Percentiles rank a stretch among this genome's conserved stretches.
These are phyloP conservation scores for Caenorhabditis macrosperma DNA, from an alignment of 2,888 invertebrate species.

Conservation along the genomic window DNA sequence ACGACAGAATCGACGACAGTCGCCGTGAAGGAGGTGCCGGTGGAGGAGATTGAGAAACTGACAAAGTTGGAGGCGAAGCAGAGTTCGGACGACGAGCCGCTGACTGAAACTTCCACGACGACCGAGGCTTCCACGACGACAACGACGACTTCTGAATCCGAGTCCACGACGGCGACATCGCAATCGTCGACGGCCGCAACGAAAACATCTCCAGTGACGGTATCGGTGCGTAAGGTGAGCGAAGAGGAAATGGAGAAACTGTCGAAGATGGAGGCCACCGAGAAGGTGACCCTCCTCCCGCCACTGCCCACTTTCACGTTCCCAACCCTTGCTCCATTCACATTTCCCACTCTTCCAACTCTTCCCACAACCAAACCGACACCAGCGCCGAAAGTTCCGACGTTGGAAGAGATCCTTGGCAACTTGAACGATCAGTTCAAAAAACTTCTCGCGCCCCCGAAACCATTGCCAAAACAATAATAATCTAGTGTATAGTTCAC, in stretches of 20 bases:
- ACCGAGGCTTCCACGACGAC: conserved; percentile 8
- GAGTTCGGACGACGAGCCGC: conserved; percentile 23
- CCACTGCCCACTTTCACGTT: conserved; percentile 52
- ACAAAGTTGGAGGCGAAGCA: conserved; percentile 37
- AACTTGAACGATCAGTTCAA: conserved; percentile 59
- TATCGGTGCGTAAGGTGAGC: conserved; percentile 26
- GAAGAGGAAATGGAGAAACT: conserved; percentile 50
- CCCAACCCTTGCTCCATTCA: conserved; percentile 56
- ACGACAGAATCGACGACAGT: conserved; percentile 41
- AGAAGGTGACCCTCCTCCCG: conserved; percentile 50
- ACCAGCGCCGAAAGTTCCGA: conserved; percentile 54
- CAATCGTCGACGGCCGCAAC: neutral
- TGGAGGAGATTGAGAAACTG: conserved; percentile 26
- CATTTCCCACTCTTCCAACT: conserved; percentile 56
- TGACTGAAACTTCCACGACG: conserved; percentile 18
- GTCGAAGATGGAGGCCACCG: conserved; percentile 44
- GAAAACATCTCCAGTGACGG: conserved; percentile 28
- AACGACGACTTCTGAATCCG: neutral
- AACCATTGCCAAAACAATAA: conserved; percentile 27
- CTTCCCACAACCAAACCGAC: conserved; percentile 38
- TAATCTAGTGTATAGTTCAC: neutral
- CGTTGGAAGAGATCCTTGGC: conserved; percentile 54
- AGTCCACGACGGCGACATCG: conserved; percentile 10
- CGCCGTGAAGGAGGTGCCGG: conserved; percentile 23
- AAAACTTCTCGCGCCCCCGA: conserved; percentile 51